Evolutionary conservation across 2,113 vertebrate species (phyloP), one percentile per base, ranked within the genome.

Genomic region (Rallus limicola): DNA sequence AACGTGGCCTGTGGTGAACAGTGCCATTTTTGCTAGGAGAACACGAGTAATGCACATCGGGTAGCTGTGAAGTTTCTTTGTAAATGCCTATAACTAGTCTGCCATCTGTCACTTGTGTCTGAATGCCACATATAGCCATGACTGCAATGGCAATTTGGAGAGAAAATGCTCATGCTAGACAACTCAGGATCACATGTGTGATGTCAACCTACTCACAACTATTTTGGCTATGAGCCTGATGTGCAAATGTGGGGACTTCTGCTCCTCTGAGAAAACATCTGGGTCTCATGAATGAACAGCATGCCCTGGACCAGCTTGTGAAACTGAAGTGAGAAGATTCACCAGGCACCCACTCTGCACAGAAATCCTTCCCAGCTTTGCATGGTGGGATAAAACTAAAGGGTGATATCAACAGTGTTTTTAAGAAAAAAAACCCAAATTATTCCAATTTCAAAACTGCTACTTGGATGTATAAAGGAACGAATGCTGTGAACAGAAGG

Each of bases 1-100:
- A 67, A 81, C 42, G 36, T 4, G 25, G n/a, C 9, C 44, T 72
- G 7, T 13, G 52, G 14, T 16, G 65, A 76, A 40, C 14, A 36
- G n/a, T 10, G 9, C 0, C 0, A 3, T 8, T 42, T 65, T 65
- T 72, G 15, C 29, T 40, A 58, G 4, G 13, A 74, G 26, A 58
- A 31, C n/a, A 48, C 0, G 2, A 53, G n/a, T 13, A 74, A 18
- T 23, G 3, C 6, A 5, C 68, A 59, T 26, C 23, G 59, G 44
- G 50, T 38, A 72, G 11, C 48, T 46, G 23, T 36, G 42, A 86
- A 60, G 23, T 50, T 78, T 34, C 53, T 40, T 46, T 19, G 34
- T 13, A 82, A 71, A 44, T 18, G 13, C 9, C 53, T 78, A 11
- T 29, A 53, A 65, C 16, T 11, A 62, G 40, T 33, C n/a, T 48